These are phyloP conservation scores for Synergus gifuensis DNA, from an alignment of 2,888 invertebrate species.

Conservation along the genomic window DNA sequence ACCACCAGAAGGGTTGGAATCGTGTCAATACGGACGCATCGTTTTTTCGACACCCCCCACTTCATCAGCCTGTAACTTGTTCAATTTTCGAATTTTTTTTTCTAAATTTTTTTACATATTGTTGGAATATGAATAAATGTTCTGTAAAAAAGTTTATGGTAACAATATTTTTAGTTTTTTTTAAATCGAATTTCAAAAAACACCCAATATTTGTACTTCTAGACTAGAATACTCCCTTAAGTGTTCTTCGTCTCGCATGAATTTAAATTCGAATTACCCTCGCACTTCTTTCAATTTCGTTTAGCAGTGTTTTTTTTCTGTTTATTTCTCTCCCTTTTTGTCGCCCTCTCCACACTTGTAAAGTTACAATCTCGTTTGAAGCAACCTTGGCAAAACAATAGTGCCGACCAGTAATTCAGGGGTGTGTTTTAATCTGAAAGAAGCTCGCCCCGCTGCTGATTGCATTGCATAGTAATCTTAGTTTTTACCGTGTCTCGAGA, in stretches of 20 bases:
- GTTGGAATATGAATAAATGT: no score
- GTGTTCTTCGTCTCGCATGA: neutral
- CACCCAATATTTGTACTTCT: no score
- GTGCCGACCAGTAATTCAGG: slow-evolving; percentile 62
- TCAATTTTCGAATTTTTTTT: no score
- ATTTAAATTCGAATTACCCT: neutral
- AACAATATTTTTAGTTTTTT: no score
- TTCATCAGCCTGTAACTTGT: no score
- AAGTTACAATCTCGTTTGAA: slow-evolving; percentile 55
- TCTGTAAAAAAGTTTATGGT: no score
- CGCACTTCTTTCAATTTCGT: neutral
- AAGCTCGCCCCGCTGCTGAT: slow-evolving; percentile 65
- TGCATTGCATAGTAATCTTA: slow-evolving; percentile 74
- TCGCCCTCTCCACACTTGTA: neutral
- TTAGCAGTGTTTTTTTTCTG: neutral
- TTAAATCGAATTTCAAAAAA: no score
- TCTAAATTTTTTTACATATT: no score
- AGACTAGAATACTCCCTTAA: no score
- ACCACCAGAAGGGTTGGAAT: no score
- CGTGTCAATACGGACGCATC: no score
- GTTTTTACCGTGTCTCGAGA: slow-evolving; percentile 70
- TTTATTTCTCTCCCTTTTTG: neutral
- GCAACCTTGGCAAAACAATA: slow-evolving; percentile 60
- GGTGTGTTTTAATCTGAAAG: slow-evolving; percentile 67
- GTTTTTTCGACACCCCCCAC: no score